A percentile compares a stretch with the other conserved stretches of the same genome.
phyloP scores from a whole-genome alignment of 2,797 vertebrate species.

The Antennarius maculatus region DNA sequence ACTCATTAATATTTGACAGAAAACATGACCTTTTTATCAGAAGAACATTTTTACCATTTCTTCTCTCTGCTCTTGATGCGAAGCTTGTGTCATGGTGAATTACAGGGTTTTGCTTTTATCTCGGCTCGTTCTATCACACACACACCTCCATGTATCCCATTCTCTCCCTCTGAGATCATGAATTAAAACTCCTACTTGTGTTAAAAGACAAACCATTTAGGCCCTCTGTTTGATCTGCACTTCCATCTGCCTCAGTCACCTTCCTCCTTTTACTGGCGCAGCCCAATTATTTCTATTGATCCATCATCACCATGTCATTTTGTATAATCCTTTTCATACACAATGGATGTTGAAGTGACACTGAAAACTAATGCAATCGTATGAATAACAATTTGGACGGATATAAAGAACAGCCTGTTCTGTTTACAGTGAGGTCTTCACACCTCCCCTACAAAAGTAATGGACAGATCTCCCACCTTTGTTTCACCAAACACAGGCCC shows the following conservation, averaged over 20 bases:
- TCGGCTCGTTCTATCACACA: conserved; percentile 64
- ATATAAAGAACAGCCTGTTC: conserved; percentile 24
- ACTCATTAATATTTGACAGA: conserved; percentile 84
- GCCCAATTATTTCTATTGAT: conserved; percentile 25
- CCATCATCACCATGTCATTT: conserved; percentile 1
- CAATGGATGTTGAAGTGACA: neutral
- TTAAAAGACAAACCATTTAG: conserved; percentile 52
- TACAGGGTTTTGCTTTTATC: conserved; percentile 87
- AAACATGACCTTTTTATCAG: conserved; percentile 82
- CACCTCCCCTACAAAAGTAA: conserved; percentile 10
- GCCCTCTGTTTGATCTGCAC: conserved; percentile 22
- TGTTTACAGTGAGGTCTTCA: conserved; percentile 17
- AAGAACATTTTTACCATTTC: conserved; percentile 77
- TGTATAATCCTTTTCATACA: neutral
- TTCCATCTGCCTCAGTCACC: conserved; percentile 21
- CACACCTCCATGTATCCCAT: conserved; percentile 38
- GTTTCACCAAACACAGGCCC: neutral
- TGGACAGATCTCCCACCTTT: neutral
- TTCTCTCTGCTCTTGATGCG: conserved; percentile 76
- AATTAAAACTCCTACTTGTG: conserved; percentile 47
- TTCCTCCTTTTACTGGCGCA: conserved; percentile 21
- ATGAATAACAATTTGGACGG: conserved; percentile 12
- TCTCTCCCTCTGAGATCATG: conserved; percentile 25
- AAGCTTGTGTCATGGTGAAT: conserved; percentile 73
- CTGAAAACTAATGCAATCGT: conserved; percentile 36